Base-by-base conservation (phyloP, 2,113 vertebrate genomes). In the Polypterus bichir region DNA sequence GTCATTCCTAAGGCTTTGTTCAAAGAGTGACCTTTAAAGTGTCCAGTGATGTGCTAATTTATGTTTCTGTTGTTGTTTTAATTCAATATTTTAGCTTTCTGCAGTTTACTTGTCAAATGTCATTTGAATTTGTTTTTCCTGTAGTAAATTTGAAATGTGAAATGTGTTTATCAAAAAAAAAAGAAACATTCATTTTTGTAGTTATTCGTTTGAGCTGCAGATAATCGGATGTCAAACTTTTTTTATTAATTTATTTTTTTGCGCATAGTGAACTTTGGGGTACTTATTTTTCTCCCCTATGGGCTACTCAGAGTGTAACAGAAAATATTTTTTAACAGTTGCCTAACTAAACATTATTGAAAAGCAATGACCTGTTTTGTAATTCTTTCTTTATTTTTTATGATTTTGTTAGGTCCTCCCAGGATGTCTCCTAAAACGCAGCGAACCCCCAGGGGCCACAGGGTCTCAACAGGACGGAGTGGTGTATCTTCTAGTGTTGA, bases 361-460 rank as follows among this genome's bases (percentile, higher is more conserved):
- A 75, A 83, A 75, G 72, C 78, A 82, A 27, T 27, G 27, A 27
- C 27, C 27, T 27, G 27, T 27, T 27, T 27, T 27, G 27, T 27
- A 27, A 64, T 83, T 74, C 81, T 82, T 83, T 84, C 75, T 59
- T 70, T 80, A 3, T 48, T 8, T 48, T 44, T 59, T 46, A 54
- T 27, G 27, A 27, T 27, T 27, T 27, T 54, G 63, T 44, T 77
- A 98, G 96, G 93, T 71, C 96, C 96, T 74, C 94, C 93, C 62
- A 89, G 94, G 85, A 97, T 98, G 96, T 98, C 96, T 74, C 96
- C 96, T 62, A 98, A 98, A 81, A 91, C 96, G 69, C 96, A 98
- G 81, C 82, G 96, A 64, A 93, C 92, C 57, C 94, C 96, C 71
- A 91, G 95, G 71, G 76, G 90, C 74, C 95, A 97, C 80, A 86